These are phyloP conservation scores for Nycticebus coucang DNA, from an alignment of 2,113 vertebrate species.

Conservation along the genomic window DNA sequence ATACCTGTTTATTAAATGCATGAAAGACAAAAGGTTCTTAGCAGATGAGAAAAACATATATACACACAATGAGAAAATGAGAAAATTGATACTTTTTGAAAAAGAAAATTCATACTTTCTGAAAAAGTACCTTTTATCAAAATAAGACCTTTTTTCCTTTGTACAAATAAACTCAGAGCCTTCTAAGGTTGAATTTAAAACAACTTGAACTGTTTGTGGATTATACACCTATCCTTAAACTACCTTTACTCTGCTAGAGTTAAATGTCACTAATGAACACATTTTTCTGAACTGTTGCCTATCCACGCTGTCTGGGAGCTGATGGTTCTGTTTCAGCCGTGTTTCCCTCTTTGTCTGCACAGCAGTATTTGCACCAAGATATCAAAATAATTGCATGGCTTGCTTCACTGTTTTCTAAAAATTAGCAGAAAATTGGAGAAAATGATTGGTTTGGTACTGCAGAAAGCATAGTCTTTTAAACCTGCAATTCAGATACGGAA, in stretches of 20 bases:
- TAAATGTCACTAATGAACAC: not conserved
- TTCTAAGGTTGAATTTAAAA: constrained; percentile 28
- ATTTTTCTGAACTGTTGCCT: not conserved
- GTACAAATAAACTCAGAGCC: not conserved
- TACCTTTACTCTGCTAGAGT: not conserved
- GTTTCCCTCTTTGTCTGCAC: constrained; percentile 31
- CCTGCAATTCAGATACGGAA: constrained; percentile 20
- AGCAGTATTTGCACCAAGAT: constrained; percentile 56
- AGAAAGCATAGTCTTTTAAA: constrained; percentile 50
- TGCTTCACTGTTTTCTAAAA: constrained; percentile 69
- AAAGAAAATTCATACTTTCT: not conserved
- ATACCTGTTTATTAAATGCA: constrained; percentile 53
- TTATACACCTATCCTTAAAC: not conserved
- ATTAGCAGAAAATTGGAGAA: constrained; percentile 67
- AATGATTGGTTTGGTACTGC: constrained; percentile 59
- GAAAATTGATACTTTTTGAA: not conserved
- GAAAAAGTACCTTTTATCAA: constrained; percentile 30
- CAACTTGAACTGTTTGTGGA: not conserved
- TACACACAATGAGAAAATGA: not conserved
- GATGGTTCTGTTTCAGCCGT: not conserved
- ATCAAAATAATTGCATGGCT: constrained; percentile 66
- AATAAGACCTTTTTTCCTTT: not conserved
- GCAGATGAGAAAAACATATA: not conserved
- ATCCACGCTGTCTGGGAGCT: not conserved
- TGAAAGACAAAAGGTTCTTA: constrained; percentile 26